Conservation (phyloP, 2,113 vertebrate species). For the Poicephalus meyeri region DNA sequence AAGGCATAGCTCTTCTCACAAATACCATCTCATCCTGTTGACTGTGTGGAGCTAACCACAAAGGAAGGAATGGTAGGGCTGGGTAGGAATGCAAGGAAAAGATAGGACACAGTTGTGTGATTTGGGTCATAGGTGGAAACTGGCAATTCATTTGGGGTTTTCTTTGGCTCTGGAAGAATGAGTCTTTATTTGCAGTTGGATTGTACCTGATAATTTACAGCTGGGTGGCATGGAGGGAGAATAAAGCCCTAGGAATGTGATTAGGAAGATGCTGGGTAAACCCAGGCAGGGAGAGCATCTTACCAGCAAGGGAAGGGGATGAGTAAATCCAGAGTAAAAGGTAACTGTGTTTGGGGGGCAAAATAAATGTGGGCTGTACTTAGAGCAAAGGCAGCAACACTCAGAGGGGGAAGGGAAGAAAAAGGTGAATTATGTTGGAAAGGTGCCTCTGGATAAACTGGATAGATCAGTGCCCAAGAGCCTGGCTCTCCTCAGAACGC, state of each 20-base stretch:
- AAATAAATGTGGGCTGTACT: not conserved
- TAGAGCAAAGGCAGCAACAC: not conserved
- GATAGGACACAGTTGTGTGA: not conserved
- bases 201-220: not conserved
- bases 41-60: not conserved
- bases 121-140: not conserved
- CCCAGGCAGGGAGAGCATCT: not conserved
- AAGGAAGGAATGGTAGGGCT: not conserved
- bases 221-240: not conserved
- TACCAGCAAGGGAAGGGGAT: not conserved
- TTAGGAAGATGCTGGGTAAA: not conserved
- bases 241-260: not conserved
- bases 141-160: not conserved
- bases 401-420: not conserved
- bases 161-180: not conserved
- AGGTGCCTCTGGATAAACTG: rapidly evolving
- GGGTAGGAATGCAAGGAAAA: not conserved
- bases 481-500: not conserved
- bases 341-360: not conserved
- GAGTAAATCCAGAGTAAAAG: not conserved
- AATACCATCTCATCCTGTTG: not conserved
- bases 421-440: not conserved
- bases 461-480: not conserved
- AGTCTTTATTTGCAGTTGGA: not conserved
- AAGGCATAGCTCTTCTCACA: not conserved